Base-by-base conservation (phyloP, 2,797 vertebrate species). In the Manis pentadactyla region DNA sequence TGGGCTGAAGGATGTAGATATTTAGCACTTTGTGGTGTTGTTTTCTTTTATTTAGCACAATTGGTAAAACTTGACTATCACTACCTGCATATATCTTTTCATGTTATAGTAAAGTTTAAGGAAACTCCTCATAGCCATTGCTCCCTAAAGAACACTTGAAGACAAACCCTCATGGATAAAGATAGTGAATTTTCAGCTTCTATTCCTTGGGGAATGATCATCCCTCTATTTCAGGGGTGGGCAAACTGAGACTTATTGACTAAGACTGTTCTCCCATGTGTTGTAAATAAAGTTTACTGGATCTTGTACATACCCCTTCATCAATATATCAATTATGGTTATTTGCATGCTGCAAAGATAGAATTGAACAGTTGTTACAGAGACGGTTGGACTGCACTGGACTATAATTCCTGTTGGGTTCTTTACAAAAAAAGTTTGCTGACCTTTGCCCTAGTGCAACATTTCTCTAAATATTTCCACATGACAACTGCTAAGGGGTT, bases 391-490 rank as follows among this genome's bases (percentile, higher is more conserved):
- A 46, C 29, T 87, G 7, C 42, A 61, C 90, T 46, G 94, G n/a
- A 29, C 63, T 91, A 46, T 95, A 69, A 59, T 94, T 94, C 68
- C 69, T 83, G 4, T 59, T 82, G 77, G 64, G 42, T 59, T 23
- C 82, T 83, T 94, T 63, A 84, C 12, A 93, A 57, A 68, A 96
- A 93, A 87, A 90, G 61, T 17, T 34, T 77, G 71, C 57, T 85
- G 55, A 96, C 42, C 69, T 46, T 42, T 71, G 59, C 10, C 93
- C 23, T 78, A 61, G 63, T 53, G 37, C 34, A 69, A 90, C 21
- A 19, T 78, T 95, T 39, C 53, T 31, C 78, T 97, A 96, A 97
- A 53, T 91, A 87, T 88, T 95, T 90, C 93, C 93, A 91, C 74
- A 86, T 93, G 91, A 79, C 5, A 55, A 19, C 69, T 78, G 66